Base-by-base conservation (phyloP, 2,113 vertebrate species). In the Leptosomus discolor region DNA sequence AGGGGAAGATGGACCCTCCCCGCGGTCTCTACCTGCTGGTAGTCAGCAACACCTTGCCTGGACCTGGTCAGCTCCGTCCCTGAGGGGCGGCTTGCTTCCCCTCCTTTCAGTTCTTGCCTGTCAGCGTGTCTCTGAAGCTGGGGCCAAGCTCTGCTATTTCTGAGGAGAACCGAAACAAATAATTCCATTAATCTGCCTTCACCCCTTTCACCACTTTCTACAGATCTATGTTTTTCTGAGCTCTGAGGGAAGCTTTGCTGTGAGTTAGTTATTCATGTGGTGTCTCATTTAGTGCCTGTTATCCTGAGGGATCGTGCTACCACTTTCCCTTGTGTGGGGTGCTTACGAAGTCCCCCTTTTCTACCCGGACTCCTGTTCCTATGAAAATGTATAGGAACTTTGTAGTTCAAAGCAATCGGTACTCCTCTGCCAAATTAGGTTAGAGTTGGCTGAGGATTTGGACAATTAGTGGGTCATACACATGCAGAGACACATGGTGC, bases 21-120 rank as follows among this genome's bases (percentile, higher is more conserved):
- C 9, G 6, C 0, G 2, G 29, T 61, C 43, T 58, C 20, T 70
- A 3, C 46, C 18, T n/a, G 46, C 41, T 36, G 23, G 13, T 16
- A 30, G 76, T 18, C 57, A 92, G 50, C 68, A 81, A 9, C 37
- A 24, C n/a, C 71, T 53, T 63, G 29, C 15, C 58, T 37, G 1
- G 22, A 2, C 37, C 73, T 6, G 34, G 36, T 37, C 76, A 60
- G 37, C 41, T 24, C 30, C 45, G 16, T 26, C 69, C 67, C 12
- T 0, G 4, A 23, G 79, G 37, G 61, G 10, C 11, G 12, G 34
- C 14, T 92, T 76, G 56, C 63, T 41, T 57, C 57, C 10, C 43
- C 23, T 48, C 34, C 34, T 41, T 68, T 48, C 46, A 2, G 16
- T 57, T 74, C 46, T 78, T 46, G 36, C 29, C 68, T 77, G 22